A percentile compares a stretch with the other conserved stretches of the same genome.
These are phyloP conservation scores for Pammene aurita DNA, from an alignment of 2,888 invertebrate species.

Conservation along the genomic window DNA sequence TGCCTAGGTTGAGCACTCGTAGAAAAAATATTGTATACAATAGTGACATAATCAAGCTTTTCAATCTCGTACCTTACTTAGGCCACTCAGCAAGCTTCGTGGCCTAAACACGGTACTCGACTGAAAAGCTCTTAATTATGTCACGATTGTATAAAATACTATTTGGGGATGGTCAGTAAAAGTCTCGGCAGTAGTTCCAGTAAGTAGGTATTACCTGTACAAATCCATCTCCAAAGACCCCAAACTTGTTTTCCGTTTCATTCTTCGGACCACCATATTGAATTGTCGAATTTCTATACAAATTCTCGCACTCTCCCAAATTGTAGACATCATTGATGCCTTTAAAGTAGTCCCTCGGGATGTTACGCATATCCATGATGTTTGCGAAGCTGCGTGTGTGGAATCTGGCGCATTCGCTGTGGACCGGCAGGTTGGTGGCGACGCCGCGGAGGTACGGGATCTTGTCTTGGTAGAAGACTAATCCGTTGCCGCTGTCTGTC, in stretches of 20 bases:
- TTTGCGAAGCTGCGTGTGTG: slow-evolving; percentile 4
- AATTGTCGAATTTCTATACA: neutral
- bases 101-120: too few species aligned
- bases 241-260: neutral
- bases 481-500: slow-evolving; percentile 11
- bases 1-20: too few species aligned
- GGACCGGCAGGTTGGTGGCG: neutral
- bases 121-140: too few species aligned
- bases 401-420: neutral
- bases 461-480: slow-evolving; percentile 5
- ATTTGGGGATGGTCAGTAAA: too few species aligned
- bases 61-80: too few species aligned
- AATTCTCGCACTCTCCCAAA: neutral
- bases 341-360: neutral
- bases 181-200: too few species aligned
- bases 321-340: neutral
- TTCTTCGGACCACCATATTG: neutral
- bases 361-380: neutral
- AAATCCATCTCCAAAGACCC: slow-evolving; percentile 1
- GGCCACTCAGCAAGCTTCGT: too few species aligned
- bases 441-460: slow-evolving; percentile 15
- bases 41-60: too few species aligned
- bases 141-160: too few species aligned
- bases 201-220: neutral
- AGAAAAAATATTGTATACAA: too few species aligned